A percentile compares a stretch with the other conserved stretches of the same genome.
These are phyloP conservation scores for Ochotona curzoniae DNA, from an alignment of 2,113 vertebrate genomes.

Conservation along the genomic window DNA sequence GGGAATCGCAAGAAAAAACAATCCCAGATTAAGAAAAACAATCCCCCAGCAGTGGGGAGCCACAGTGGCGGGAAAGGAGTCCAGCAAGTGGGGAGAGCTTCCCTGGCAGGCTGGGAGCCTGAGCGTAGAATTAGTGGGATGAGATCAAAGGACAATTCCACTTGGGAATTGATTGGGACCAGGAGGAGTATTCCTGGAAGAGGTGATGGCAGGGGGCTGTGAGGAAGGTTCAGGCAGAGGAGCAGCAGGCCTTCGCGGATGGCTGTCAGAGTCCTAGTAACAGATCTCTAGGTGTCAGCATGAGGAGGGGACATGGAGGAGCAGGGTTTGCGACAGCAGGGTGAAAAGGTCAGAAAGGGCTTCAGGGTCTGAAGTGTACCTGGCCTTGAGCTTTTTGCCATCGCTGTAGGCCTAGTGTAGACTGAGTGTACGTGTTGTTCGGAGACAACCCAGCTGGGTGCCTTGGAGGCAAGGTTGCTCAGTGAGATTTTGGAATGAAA, in stretches of 20 bases:
- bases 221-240: neutral
- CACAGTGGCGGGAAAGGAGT: neutral
- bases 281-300: neutral
- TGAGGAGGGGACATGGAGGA: neutral
- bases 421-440: too few relatives aligned
- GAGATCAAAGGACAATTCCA: neutral
- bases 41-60: conserved; percentile 46
- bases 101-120: neutral
- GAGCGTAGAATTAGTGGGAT: neutral
- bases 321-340: neutral
- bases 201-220: neutral
- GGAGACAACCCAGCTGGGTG: too few relatives aligned
- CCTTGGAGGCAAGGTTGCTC: neutral
- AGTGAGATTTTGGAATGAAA: neutral
- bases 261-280: neutral
- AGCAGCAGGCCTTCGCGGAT: neutral
- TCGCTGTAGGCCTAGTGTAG: neutral
- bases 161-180: neutral
- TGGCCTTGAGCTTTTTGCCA: neutral
- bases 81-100: neutral
- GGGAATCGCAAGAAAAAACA: conserved; percentile 57
- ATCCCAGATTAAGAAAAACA: neutral
- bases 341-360: neutral
- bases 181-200: neutral
- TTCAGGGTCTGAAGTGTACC: neutral